These are phyloP conservation scores for Aethes cnicana DNA, from an alignment of 2,888 invertebrate genomes.

Conservation along the genomic window DNA sequence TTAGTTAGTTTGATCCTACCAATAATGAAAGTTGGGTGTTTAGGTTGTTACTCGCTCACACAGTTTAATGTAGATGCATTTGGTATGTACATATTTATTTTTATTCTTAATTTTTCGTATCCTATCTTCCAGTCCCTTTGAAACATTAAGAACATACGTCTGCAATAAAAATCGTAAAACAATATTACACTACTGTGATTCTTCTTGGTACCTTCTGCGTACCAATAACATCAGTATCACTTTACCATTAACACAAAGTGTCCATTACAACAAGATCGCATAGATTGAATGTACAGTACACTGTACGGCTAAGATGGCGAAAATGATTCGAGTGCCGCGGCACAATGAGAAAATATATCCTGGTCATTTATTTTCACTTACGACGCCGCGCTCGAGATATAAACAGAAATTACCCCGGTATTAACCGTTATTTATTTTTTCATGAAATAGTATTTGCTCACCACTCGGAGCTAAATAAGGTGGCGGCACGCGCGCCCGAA, in stretches of 20 bases:
- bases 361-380: constrained; percentile 49
- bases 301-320: constrained; percentile 36
- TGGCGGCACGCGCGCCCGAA: not conserved
- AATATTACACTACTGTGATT: no score
- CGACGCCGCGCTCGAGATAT: constrained; percentile 38
- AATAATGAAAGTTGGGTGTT: no score
- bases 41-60: no score
- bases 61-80: no score
- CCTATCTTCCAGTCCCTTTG: no score
- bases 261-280: constrained; percentile 16
- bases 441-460: constrained; percentile 16
- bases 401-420: constrained; percentile 45
- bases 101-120: no score
- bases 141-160: no score
- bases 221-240: no score
- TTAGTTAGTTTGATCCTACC: no score
- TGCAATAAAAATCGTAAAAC: no score
- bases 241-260: constrained; percentile 19
- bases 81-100: no score
- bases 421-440: constrained; percentile 39
- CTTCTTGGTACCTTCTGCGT: no score
- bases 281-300: constrained; percentile 10
- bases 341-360: constrained; percentile 42
- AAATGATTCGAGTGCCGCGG: constrained; percentile 31
- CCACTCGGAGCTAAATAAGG: constrained; percentile 5